Evolutionary conservation across 53 echinoderm and acorn worm genomes (phyloP).

Genomic region (Echinarachnius parma): DNA sequence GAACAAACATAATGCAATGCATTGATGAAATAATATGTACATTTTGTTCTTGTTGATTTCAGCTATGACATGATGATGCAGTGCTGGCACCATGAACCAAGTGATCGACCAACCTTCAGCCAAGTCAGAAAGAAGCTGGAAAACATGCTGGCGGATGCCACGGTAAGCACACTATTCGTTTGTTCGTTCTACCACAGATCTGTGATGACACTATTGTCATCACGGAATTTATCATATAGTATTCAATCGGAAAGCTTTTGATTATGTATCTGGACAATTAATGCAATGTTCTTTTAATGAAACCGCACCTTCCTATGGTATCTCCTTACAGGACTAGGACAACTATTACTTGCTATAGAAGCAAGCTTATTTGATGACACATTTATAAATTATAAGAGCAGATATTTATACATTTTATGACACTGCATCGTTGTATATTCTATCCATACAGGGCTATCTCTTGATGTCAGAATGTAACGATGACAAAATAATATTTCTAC

Average conservation of each 20-base stretch:
- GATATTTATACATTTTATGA: too few relatives aligned
- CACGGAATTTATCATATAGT: not conserved
- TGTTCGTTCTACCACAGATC: not conserved
- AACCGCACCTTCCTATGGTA: not conserved
- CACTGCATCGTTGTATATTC: too few relatives aligned
- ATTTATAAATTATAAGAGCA: too few relatives aligned
- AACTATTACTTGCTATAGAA: too few relatives aligned
- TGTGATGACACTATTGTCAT: not conserved
- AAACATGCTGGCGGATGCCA: constrained; percentile 64
- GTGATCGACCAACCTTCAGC: constrained; percentile 54
- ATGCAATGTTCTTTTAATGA: too few relatives aligned
- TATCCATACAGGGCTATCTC: constrained; percentile 60
- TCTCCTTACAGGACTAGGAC: too few relatives aligned
- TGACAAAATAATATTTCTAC: not conserved
- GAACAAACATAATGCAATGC: too few relatives aligned
- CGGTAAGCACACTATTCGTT: constrained; percentile 43
- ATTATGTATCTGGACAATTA: not conserved
- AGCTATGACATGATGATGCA: constrained; percentile 60
- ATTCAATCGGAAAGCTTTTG: not conserved
- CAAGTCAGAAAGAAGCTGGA: constrained; percentile 35
- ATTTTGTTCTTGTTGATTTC: not conserved
- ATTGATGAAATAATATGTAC: too few relatives aligned
- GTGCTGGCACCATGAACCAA: constrained; percentile 63
- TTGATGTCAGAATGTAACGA: constrained; percentile 38
- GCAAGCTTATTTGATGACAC: too few relatives aligned